Evolutionary conservation across 2,113 vertebrate genomes (phyloP).

Genomic region (Malaclemys terrapin): DNA sequence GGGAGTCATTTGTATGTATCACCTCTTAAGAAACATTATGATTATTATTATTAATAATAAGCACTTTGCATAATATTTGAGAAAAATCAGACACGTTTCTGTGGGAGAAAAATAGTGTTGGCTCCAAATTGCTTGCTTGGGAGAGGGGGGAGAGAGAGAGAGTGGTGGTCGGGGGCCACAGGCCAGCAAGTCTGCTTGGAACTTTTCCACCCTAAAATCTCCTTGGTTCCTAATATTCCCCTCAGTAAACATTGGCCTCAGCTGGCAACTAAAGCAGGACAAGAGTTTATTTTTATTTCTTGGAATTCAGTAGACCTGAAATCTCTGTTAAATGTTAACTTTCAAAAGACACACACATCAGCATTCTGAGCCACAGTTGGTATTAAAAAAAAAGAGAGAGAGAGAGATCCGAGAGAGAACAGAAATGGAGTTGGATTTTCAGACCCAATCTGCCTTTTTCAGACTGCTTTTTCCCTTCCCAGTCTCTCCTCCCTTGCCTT

Average conservation of each 20-base stretch:
- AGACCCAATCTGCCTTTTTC: neutral
- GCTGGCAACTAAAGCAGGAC: slow-evolving; percentile 68
- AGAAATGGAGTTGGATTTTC: slow-evolving; percentile 12
- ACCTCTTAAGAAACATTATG: neutral
- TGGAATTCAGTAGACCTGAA: slow-evolving; percentile 78
- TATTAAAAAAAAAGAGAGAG: neutral
- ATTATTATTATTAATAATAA: neutral
- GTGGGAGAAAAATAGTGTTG: neutral
- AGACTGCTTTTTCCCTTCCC: neutral
- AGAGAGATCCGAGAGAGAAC: neutral
- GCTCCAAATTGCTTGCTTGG: neutral
- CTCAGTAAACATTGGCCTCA: slow-evolving; percentile 66
- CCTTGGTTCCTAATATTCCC: slow-evolving; percentile 21
- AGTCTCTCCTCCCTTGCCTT: neutral
- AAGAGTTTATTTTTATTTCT: slow-evolving; percentile 80
- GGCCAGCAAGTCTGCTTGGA: slow-evolving; percentile 10
- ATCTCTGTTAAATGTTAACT: slow-evolving; percentile 83
- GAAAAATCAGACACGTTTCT: neutral
- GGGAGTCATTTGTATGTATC: neutral
- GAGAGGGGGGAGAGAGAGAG: accelerated
- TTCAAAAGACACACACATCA: slow-evolving; percentile 72
- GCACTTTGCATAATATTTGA: neutral
- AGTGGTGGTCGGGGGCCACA: neutral
- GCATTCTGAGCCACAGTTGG: slow-evolving; percentile 56
- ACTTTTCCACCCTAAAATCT: slow-evolving; percentile 3